These are phyloP conservation scores for Cepaea hortensis DNA, from an alignment of 2,888 invertebrate species.

Conservation along the genomic window DNA sequence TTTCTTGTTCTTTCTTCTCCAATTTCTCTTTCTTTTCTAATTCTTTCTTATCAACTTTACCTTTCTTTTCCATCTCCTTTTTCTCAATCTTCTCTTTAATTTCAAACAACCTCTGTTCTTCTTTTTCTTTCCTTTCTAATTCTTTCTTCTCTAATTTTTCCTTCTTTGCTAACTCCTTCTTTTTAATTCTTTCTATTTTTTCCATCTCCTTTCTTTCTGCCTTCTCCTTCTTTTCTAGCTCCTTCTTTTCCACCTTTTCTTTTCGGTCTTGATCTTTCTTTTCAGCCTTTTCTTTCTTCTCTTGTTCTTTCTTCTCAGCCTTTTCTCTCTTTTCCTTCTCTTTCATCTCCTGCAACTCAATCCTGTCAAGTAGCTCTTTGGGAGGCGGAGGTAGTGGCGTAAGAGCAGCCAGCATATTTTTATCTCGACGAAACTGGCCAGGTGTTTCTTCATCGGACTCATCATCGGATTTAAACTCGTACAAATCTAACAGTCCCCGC, in stretches of 20 bases:
- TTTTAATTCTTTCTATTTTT: constrained; percentile 41
- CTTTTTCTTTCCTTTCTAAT: constrained; percentile 45
- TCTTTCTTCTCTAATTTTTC: constrained; percentile 40
- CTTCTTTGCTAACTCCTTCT: constrained; percentile 45
- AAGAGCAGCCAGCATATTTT: constrained; percentile 23
- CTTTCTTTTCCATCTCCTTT: constrained; percentile 22
- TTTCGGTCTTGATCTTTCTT: constrained; percentile 46
- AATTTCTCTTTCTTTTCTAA: constrained; percentile 25
- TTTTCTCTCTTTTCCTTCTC: constrained; percentile 46
- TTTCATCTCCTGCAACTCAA: constrained; percentile 46
- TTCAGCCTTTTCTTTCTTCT: constrained; percentile 46
- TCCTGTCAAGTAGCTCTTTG: constrained; percentile 49
- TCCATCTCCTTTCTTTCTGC: constrained; percentile 46
- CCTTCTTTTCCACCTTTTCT: constrained; percentile 36
- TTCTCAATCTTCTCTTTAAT: constrained; percentile 44
- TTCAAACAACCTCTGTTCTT: constrained; percentile 42
- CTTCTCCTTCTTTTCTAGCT: constrained; percentile 48
- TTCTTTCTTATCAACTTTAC: constrained; percentile 2
- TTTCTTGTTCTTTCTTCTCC: constrained; percentile 31
- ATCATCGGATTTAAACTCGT: constrained; percentile 70
- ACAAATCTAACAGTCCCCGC: constrained; percentile 56
- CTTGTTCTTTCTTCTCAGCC: constrained; percentile 41
- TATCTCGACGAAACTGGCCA: constrained; percentile 50
- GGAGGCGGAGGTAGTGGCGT: constrained; percentile 53
- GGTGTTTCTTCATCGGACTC: constrained; percentile 64